A percentile compares a stretch with the other conserved stretches of the same genome.
Conservation (phyloP, 2,113 vertebrate species). For the Engraulis encrasicolus region DNA sequence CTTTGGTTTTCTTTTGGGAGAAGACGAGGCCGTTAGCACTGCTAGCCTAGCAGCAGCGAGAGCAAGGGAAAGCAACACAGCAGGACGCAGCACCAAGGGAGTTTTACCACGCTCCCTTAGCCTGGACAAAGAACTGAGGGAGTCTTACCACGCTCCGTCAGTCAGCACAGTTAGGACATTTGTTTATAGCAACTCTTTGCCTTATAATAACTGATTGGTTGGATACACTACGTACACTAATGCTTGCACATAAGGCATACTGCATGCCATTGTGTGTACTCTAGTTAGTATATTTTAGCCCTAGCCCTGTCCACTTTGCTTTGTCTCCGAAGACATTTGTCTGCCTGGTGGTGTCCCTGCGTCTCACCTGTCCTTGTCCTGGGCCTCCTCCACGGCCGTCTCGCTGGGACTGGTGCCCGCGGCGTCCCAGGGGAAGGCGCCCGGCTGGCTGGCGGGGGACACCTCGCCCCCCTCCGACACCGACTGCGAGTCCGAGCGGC, state of each 20-base stretch:
- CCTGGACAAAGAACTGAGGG: constrained; percentile 65
- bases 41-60: constrained; percentile 62
- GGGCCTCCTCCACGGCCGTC: constrained; percentile 69
- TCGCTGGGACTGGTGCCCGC: constrained; percentile 60
- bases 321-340: neutral
- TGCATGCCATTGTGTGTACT: no score
- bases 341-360: neutral
- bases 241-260: neutral
- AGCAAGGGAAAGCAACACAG: constrained; percentile 73
- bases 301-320: neutral
- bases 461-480: constrained; percentile 60
- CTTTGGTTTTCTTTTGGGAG: constrained; percentile 34
- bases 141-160: constrained; percentile 71
- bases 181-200: neutral
- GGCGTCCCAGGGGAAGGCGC: constrained; percentile 44
- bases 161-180: constrained; percentile 41
- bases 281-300: no score
- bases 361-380: constrained; percentile 83
- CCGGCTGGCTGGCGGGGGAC: constrained; percentile 52
- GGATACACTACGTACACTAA: neutral
- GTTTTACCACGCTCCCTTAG: constrained; percentile 70
- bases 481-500: constrained; percentile 60
- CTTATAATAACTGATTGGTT: neutral
- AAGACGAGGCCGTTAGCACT: constrained; percentile 40
- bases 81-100: constrained; percentile 67